These are phyloP conservation scores for Chlorops oryzae DNA, from an alignment of 1,140 invertebrate genomes.

Conservation along the genomic window DNA sequence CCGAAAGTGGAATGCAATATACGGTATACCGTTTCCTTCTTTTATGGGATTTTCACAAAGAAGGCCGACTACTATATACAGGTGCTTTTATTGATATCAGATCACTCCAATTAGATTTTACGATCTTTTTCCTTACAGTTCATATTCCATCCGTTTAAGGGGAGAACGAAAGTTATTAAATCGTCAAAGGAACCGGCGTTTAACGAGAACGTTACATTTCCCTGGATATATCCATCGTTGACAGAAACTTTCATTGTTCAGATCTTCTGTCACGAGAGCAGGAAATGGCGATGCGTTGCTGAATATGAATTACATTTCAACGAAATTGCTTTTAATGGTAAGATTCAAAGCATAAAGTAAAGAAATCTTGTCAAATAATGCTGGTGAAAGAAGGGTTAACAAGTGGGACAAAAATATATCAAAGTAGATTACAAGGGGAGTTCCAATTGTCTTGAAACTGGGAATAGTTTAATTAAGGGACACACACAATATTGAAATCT, in stretches of 20 bases:
- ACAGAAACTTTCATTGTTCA: slow-evolving; percentile 49
- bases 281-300: slow-evolving; percentile 33
- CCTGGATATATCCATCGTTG: slow-evolving; percentile 50
- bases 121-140: slow-evolving; percentile 32
- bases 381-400: too few relatives aligned
- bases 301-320: slow-evolving; percentile 44
- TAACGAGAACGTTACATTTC: slow-evolving; percentile 49
- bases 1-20: slow-evolving; percentile 28
- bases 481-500: too few relatives aligned
- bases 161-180: slow-evolving; percentile 44
- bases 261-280: slow-evolving; percentile 31
- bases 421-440: too few relatives aligned
- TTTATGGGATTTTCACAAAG: slow-evolving; percentile 28
- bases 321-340: slow-evolving; percentile 43
- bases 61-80: slow-evolving; percentile 41
- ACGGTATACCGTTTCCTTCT: slow-evolving; percentile 34
- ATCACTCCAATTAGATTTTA: too few relatives aligned
- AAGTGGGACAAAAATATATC: too few relatives aligned
- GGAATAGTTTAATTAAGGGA: too few relatives aligned
- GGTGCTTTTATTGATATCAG: too few relatives aligned
- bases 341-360: neutral
- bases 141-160: slow-evolving; percentile 41
- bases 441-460: too few relatives aligned
- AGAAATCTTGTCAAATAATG: too few relatives aligned
- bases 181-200: slow-evolving; percentile 43